Evolutionary conservation across 2,113 vertebrate genomes (phyloP), one percentile per base, ranked within the genome.

Genomic region (Stigmatopora argus): DNA sequence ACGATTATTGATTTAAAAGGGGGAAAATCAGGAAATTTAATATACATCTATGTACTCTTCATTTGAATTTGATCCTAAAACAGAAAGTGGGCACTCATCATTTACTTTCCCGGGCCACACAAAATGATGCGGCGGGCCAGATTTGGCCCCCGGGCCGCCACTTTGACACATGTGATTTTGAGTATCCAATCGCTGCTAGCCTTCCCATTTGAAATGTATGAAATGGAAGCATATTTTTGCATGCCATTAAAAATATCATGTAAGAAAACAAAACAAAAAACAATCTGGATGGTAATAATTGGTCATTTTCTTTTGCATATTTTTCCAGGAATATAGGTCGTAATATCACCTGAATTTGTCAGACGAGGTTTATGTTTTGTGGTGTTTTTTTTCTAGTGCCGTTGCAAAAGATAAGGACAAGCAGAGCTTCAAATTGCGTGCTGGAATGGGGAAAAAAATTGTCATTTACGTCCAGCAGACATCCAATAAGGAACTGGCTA

Each of bases 331-430:
- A 13, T 65, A 1, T 58, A 35, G 11, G 21, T 18, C 12, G 38
- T 34, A 4, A 10, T 46, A 31, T 34, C 47, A 13, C 35, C 1
- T 62, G 18, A 17, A 64, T 31, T 31, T 31, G 26, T 31, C 3
- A n/a, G 26, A 31, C 26, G 3, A 2, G 26, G 26, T 31, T 41
- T 2, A 7, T 45, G 31, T 38, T 31, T 62, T 70, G 44, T 63
- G 64, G n/a, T 77, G 53, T 18, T n/a, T 45, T 41, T 1, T 21
- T 14, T 8, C n/a, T 85, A 99, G 97, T 72, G 95, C 95, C 13
- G 97, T 99, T 57, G 95, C 95, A 46, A 98, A 98, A 89, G 97
- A 99, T 89, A 98, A 98, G 79, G 96, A 99, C 86, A 93, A 93
- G 70, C 96, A 98, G 70, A 98, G 94, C 88, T 99, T 99, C 89